These are phyloP conservation scores for Tenthredo notha DNA, from an alignment of 2,888 invertebrate species.

Conservation along the genomic window DNA sequence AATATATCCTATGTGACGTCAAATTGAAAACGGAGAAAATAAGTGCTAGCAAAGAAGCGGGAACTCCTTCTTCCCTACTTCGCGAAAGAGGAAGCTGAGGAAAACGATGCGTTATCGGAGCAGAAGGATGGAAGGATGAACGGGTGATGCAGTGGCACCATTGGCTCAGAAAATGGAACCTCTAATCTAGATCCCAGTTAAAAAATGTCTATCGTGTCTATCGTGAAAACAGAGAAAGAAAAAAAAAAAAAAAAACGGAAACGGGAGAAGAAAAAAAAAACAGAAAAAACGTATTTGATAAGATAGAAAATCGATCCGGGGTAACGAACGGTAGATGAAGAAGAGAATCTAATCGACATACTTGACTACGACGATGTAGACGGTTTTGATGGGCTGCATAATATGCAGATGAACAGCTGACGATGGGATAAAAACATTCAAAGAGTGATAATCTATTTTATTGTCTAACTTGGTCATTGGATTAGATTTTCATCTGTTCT, in stretches of 20 bases:
- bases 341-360: not conserved
- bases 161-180: constrained; percentile 52
- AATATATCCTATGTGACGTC: constrained; percentile 47
- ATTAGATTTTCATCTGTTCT: not conserved
- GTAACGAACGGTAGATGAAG: not conserved
- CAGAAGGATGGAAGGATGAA: constrained; percentile 46
- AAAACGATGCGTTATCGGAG: constrained; percentile 44
- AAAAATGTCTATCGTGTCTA: constrained; percentile 49
- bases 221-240: not conserved
- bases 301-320: constrained; percentile 5
- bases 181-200: constrained; percentile 50
- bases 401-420: not conserved
- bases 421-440: not conserved
- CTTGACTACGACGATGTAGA: constrained; percentile 2
- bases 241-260: not conserved
- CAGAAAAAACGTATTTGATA: not conserved
- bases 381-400: constrained; percentile 15
- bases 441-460: not conserved
- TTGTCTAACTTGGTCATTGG: not conserved
- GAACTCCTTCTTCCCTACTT: not conserved
- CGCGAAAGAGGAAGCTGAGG: not conserved
- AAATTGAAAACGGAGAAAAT: constrained; percentile 51
- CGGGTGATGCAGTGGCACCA: constrained; percentile 49
- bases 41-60: constrained; percentile 27
- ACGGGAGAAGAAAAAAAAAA: not conserved